Evolutionary conservation across 2,113 vertebrate species (phyloP).

Genomic region (Halcyon malimbica): DNA sequence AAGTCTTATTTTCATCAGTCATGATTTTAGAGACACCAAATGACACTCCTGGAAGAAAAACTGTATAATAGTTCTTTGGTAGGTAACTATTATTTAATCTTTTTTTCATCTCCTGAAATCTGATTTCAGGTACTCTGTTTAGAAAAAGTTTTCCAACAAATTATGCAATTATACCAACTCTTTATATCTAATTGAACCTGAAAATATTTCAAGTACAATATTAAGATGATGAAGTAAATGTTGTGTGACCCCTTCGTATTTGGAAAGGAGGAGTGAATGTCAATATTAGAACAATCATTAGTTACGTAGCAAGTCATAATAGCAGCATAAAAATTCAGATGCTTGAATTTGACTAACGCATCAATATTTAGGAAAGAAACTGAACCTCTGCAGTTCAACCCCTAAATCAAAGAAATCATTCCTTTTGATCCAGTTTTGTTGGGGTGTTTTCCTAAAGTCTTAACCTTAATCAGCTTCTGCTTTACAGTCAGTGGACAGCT

Average conservation of each 20-base stretch:
- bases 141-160: background rate
- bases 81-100: background rate
- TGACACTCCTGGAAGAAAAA: background rate
- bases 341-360: background rate
- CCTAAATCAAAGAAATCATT: background rate
- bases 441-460: slow-evolving; percentile 24
- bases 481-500: slow-evolving; percentile 67
- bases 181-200: background rate
- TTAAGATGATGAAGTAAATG: background rate
- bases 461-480: slow-evolving; percentile 56
- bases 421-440: background rate
- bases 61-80: background rate
- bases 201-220: background rate
- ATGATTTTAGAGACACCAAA: background rate
- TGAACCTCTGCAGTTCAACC: background rate
- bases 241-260: background rate
- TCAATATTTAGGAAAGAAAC: background rate
- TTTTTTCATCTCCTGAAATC: background rate
- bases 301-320: background rate
- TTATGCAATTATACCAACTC: background rate
- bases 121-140: background rate
- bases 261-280: background rate
- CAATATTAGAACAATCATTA: background rate
- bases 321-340: background rate
- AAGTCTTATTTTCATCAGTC: background rate